phyloP scores from a whole-genome alignment of 2,888 invertebrate genomes.

The Bombylius discolor region DNA sequence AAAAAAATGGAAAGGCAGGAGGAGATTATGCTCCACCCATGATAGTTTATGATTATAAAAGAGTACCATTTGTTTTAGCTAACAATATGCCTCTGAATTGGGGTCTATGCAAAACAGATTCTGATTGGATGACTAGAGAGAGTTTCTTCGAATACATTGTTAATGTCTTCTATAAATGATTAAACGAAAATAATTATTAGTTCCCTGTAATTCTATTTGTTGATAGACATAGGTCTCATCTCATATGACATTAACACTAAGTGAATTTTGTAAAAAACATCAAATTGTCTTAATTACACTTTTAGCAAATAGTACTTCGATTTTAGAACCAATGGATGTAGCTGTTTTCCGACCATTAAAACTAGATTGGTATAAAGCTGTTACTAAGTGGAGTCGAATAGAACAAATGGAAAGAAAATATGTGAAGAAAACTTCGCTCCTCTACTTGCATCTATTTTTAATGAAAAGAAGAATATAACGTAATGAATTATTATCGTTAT shows the following conservation, averaged over 20 bases:
- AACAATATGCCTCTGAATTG: no score
- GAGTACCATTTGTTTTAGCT: no score
- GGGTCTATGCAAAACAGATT: no score
- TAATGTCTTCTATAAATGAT: constrained; percentile 18
- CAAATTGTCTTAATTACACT: constrained; percentile 26
- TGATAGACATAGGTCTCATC: constrained; percentile 30
- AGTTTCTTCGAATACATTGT: neutral
- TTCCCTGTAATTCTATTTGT: constrained; percentile 29
- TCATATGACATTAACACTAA: constrained; percentile 27
- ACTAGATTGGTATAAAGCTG: constrained; percentile 20
- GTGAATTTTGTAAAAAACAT: constrained; percentile 28
- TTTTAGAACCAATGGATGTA: constrained; percentile 30
- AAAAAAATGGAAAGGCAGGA: no score
- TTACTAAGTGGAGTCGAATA: constrained; percentile 20
- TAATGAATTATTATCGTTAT: no score
- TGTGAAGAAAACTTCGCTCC: neutral
- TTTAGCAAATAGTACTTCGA: constrained; percentile 29
- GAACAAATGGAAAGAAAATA: neutral
- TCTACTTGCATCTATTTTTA: neutral
- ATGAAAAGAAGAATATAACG: no score
- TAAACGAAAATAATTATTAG: neutral
- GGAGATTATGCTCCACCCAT: no score
- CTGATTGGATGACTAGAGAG: constrained; percentile 10
- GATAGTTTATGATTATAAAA: no score
- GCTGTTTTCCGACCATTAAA: constrained; percentile 27